phyloP scores from a whole-genome alignment of 2,888 invertebrate genomes.

The Chydorus sphaericus region DNA sequence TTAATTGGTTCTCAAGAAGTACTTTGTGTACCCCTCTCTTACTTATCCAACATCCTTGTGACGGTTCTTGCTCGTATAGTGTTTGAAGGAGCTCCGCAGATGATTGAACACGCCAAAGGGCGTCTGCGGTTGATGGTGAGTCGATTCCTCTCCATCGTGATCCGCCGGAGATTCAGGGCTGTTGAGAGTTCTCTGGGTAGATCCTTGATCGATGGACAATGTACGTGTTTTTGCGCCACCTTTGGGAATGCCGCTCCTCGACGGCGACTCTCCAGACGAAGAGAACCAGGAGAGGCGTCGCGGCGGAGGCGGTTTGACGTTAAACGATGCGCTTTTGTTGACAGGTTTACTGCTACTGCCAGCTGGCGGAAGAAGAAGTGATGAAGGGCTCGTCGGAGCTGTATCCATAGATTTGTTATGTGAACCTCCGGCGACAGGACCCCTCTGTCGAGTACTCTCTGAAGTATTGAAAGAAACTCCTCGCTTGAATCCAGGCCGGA shows the following conservation, averaged over 20 bases:
- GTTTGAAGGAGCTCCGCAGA: slow-evolving; percentile 1
- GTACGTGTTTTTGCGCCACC: neutral
- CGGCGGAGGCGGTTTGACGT: neutral
- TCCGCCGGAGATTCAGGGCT: neutral
- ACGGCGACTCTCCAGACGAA: neutral
- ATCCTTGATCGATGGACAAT: slow-evolving; percentile 1
- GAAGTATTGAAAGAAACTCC: neutral
- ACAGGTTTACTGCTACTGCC: neutral
- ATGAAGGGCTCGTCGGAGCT: neutral
- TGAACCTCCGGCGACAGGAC: neutral
- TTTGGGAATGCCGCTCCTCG: neutral
- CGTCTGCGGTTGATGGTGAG: neutral
- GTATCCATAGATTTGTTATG: neutral
- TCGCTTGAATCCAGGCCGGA: neutral
- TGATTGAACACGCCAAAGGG: neutral
- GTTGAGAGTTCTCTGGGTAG: neutral
- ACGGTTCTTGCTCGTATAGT: slow-evolving; percentile 1
- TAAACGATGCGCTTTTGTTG: neutral
- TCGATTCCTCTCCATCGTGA: neutral
- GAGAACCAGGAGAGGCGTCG: slow-evolving; percentile 4
- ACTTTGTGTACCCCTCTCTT: no score
- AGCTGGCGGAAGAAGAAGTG: neutral
- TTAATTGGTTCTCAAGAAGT: no score
- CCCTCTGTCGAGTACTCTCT: neutral
- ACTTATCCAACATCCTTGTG: neutral